phyloP scores from a whole-genome alignment of 2,113 vertebrate species.

The Stictonetta naevosa region DNA sequence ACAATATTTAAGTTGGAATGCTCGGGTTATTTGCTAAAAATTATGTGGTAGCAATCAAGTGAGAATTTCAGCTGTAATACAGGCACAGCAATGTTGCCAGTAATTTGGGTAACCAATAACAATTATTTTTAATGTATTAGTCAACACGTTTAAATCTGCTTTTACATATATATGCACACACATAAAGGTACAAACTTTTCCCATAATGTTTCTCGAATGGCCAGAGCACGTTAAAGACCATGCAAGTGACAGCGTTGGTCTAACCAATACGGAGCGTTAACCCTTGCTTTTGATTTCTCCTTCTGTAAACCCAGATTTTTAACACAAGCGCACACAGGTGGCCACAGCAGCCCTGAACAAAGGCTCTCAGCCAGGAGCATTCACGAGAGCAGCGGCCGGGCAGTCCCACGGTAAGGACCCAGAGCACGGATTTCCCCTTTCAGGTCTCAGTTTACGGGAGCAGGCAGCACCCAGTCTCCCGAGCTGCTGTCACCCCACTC shows the following conservation, averaged over 20 bases:
- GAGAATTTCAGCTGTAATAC: slow-evolving; percentile 42
- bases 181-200: not conserved
- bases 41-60: slow-evolving; percentile 63
- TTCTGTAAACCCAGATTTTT: not conserved
- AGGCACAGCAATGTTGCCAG: slow-evolving; percentile 3
- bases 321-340: not conserved
- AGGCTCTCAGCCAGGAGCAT: not conserved
- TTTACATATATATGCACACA: not conserved
- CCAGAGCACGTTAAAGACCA: not conserved
- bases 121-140: slow-evolving; percentile 16
- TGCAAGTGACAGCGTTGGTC: not conserved
- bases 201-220: too few relatives aligned
- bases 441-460: not conserved
- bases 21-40: slow-evolving; percentile 66
- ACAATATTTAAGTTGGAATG: slow-evolving; percentile 64
- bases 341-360: not conserved
- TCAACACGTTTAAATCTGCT: not conserved
- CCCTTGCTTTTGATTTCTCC: not conserved
- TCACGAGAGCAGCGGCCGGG: not conserved
- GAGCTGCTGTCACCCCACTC: too few relatives aligned
- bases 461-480: too few relatives aligned
- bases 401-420: not conserved
- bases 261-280: not conserved
- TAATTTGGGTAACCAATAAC: slow-evolving; percentile 30
- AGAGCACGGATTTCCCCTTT: not conserved